Percentiles rank a stretch among this genome's conserved stretches.
phyloP scores from a whole-genome alignment of 2,888 invertebrate species.

The Lithophane leautieri region DNA sequence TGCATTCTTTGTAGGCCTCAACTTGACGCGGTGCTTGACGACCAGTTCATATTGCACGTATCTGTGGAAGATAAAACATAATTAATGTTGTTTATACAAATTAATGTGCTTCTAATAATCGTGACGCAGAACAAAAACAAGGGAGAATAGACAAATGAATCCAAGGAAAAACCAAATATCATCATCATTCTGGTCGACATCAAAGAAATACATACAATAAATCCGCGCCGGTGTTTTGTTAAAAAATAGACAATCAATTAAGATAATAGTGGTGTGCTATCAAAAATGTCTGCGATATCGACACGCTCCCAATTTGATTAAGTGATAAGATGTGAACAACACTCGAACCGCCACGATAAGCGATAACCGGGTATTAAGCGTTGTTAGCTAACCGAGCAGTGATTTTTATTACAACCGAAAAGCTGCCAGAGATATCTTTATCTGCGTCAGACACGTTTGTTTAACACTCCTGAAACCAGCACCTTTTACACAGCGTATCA shows the following conservation, averaged over 20 bases:
- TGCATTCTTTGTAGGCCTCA: conserved; percentile 70
- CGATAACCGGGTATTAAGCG: conserved; percentile 86
- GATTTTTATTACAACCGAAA: conserved; percentile 88
- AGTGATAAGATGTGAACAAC: conserved; percentile 86
- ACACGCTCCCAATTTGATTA: conserved; percentile 89
- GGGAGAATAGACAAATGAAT: neutral
- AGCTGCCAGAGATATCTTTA: conserved; percentile 78
- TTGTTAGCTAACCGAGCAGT: conserved; percentile 85
- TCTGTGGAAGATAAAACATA: conserved; percentile 77
- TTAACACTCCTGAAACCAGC: conserved; percentile 8
- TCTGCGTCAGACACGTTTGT: conserved; percentile 64
- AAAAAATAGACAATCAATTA: conserved; percentile 88
- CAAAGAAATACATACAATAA: conserved; percentile 72
- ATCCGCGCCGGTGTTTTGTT: conserved; percentile 81
- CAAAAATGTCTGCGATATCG: conserved; percentile 86
- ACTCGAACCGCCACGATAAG: conserved; percentile 86
- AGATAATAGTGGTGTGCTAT: conserved; percentile 86
- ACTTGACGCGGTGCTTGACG: conserved; percentile 65
- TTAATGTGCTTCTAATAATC: neutral
- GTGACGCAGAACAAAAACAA: neutral
- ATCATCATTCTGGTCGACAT: conserved; percentile 71
- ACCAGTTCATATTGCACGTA: conserved; percentile 78
- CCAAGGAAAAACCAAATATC: conserved; percentile 7
- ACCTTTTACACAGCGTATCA: neutral
- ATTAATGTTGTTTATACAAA: conserved; percentile 13